Conservation (phyloP, 2,113 vertebrate genomes). For the Indri indri region DNA sequence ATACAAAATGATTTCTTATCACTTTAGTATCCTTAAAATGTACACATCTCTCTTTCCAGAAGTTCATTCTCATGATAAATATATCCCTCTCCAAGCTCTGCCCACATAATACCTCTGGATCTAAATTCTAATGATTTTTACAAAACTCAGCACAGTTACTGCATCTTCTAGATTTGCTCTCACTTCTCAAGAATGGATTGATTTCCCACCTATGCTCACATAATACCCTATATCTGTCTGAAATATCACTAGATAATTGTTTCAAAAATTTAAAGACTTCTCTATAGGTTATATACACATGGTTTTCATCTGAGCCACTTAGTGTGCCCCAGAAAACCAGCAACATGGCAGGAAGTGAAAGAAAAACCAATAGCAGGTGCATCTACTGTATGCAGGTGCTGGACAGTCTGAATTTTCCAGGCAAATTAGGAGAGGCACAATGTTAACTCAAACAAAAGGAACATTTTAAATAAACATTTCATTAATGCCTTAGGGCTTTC, state of each 20-base stretch:
- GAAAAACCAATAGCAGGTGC: neutral
- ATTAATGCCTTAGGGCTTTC: neutral
- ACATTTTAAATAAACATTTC: neutral
- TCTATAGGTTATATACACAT: neutral
- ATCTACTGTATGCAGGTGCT: rapidly evolving
- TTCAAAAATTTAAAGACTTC: neutral
- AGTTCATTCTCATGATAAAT: neutral
- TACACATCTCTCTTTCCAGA: neutral
- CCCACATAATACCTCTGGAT: neutral
- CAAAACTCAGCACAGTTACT: neutral
- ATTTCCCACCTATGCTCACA: neutral
- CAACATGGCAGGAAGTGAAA: neutral
- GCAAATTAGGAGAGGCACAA: neutral
- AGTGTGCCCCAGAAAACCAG: neutral
- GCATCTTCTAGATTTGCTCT: neutral
- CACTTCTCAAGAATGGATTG: neutral
- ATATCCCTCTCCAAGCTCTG: rapidly evolving
- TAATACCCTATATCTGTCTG: neutral
- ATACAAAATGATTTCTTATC: neutral
- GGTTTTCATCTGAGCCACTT: neutral
- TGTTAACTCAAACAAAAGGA: neutral
- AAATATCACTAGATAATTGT: neutral
- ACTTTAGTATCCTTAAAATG: neutral
- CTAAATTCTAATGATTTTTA: neutral
- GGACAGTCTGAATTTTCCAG: neutral